Evolutionary conservation across 2,797 vertebrate genomes (phyloP), one percentile per base, ranked within the genome.

Genomic region (Okamejei kenojei): DNA sequence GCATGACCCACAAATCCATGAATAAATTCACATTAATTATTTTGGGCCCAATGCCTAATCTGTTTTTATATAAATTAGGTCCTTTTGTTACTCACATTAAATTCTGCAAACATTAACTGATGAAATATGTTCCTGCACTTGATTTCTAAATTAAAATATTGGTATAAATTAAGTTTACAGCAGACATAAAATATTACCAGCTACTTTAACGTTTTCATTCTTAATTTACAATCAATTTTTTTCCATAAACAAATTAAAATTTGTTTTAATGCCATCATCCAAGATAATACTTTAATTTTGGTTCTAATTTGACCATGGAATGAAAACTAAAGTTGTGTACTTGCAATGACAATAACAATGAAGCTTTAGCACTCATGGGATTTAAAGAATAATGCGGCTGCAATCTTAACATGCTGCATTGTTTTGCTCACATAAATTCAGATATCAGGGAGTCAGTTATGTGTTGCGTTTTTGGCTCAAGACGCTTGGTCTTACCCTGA

Each of bases 11-110:
- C 15, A 45, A 73, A 91, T 71, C 13, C 63, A 90, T 71, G n/a
- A 90, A 90, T 38, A 73, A 8, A 73, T 73, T 73, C 32, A 54
- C 63, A 91, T 91, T 45, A 91, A 73, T 91, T 91, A 91, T 45
- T 26, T 73, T 35, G 71, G 88, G 32, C 38, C 4, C 88, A 91
- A 1, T 15, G 63, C 21, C 26, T 73, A 38, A 71, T 38, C 19
- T 19, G 11, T 91, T 91, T 90, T 63, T 63, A 32, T 86, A 65
- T 65, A n/a, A 65, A 63, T 86, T 63, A 86, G 29, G 0, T 86
- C 63, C 7, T 26, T 84, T 84, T 84, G 81, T 84, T 65, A 29
- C 63, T 11, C 81, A 8, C 26, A 19, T 7, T 86, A 86, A 86
- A 86, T 32, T 63, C 29, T 65, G n/a, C n/a, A 19, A 86, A 86